Base-by-base conservation (phyloP, 2,888 invertebrate genomes). In the Parnassius smintheus region DNA sequence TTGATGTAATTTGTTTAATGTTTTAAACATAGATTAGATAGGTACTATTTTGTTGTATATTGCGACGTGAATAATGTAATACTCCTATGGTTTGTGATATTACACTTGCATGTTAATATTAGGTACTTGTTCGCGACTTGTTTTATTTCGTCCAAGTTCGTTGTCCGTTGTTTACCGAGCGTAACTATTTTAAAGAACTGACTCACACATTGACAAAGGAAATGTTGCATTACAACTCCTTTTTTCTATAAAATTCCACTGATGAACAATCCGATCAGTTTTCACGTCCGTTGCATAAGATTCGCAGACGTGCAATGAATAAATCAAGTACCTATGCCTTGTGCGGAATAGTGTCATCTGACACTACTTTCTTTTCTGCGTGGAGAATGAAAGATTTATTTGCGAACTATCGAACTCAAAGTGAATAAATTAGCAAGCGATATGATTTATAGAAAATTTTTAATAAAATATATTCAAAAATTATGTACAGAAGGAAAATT, bases 141-240 rank as follows among this genome's bases (percentile, higher is more conserved):
- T 69, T 66, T 64, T 69, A 68, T 65, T 65, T 64, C 59, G 52
- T 25, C 66, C 62, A 66, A 70, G 75, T 69, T 72, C 75, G 65
- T 66, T 69, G 74, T 58, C 71, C 74, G 66, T 51, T 55, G 68
- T 62, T 64, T 60, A 66, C 62, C 61, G 59, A 60, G 48, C 53
- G 66, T 61, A 66, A 66, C 72, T 74, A 74, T 74, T 74, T 73
- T 65, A 57, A 74, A 68, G 62, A 59, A 62, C 64, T 75, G 74
- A 74, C 65, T 75, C 74, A 73, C 60, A 50, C 65, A 59, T 59
- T 45, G 50, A 56, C 61, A 70, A 68, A 67, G 69, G 68, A 66
- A 62, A 59, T 51, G 65, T 60, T 50, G 22, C 59, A 44, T 64
- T 65, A 56, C 66, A 65, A 68, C 52, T 53, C 35, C 4, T 35